Base-by-base conservation (phyloP, 2,888 invertebrate genomes). In the Drosophila subsilvestris region DNA sequence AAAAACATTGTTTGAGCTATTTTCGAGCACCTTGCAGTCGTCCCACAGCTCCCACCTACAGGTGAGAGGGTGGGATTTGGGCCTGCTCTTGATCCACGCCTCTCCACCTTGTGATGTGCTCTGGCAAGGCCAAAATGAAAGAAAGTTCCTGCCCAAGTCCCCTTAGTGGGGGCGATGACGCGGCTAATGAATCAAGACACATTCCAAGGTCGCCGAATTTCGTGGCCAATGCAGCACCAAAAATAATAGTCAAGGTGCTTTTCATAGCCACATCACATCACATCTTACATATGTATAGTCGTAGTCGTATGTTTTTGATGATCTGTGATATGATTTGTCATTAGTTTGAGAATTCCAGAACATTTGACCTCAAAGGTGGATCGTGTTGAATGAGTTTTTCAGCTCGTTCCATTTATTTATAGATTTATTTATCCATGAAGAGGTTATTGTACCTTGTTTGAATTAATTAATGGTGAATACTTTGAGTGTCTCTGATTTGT, bases 91-190 rank as follows among this genome's bases (percentile, higher is more conserved):
- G 56, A 74, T 63, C 53, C 66, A 71, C n/a, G 37, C 14, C 53
- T 44, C 55, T 61, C 51, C 49, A 79, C 79, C 89, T 79, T 84
- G 87, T 86, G 88, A 86, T 81, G 37, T 37, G 77, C 73, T 59
- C 72, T 62, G 77, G 74, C 87, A 83, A 72, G 79, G 87, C 74
- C 83, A 87, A 81, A 87, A 81, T 71, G 87, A 81, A 79, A 78
- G 82, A 37, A 37, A 37, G 37, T 37, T 14, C 37, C 37, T 81
- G 80, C 55, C 59, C 42, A 58, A 25, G 37, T 42, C n/a, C 10
- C 48, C 22, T 25, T 29, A 22, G 14, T 17, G 14, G 2, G 45
- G 60, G 55, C 63, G 79, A 79, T 84, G 86, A 87, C 76, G 82
- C 59, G 50, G 70, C 76, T 79, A 78, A 78, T 80, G 86, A 82